Evolutionary conservation across 1,140 invertebrate species (phyloP), one percentile per base, ranked within the genome.

Genomic region (Leptinotarsa undecemlineata): DNA sequence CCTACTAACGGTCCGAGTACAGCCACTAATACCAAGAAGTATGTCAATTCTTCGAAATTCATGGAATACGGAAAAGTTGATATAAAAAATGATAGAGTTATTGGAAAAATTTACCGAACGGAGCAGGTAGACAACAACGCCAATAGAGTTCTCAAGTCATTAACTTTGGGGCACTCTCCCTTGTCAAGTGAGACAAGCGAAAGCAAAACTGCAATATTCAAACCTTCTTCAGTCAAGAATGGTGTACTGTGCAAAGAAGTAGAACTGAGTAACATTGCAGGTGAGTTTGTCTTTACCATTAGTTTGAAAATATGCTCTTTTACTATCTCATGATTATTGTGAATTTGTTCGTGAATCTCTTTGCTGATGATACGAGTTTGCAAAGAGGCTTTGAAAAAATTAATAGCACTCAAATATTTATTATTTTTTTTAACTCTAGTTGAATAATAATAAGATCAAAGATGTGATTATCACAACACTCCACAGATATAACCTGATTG

Each of bases 121-220:
- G 64, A 75, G 61, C 75, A 79, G n/a, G 76, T 71, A 15, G 81
- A 82, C 69, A 88, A 82, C 64, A 89, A 88, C 76, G 85, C 87
- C 1, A 88, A 87, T 67, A 86, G 82, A 69, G 70, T 82, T 17
- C 76, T 76, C 26, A 80, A 80, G 67, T 42, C 75, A 1, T 19
- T 74, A 62, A 71, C 51, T 26, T 64, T 72, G n/a, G 71, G 62
- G 48, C 71, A 72, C 11, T 72, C 71, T 14, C 23, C 33, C 23
- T 64, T 61, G 15, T 48, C 63, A 14, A 20, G 42, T 8, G 71
- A 72, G 33, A 23, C 26, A 19, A 64, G n/a, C 19, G 71, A 63
- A 26, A 23, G 63, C 19, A 72, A 72, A 61, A 64, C 71, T 23
- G n/a, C 19, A 62, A 19, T 73, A 48, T 72, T 64, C 60, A 72